These are phyloP conservation scores for Reticulitermes speratus DNA, from an alignment of 1,140 invertebrate genomes.

Conservation along the genomic window DNA sequence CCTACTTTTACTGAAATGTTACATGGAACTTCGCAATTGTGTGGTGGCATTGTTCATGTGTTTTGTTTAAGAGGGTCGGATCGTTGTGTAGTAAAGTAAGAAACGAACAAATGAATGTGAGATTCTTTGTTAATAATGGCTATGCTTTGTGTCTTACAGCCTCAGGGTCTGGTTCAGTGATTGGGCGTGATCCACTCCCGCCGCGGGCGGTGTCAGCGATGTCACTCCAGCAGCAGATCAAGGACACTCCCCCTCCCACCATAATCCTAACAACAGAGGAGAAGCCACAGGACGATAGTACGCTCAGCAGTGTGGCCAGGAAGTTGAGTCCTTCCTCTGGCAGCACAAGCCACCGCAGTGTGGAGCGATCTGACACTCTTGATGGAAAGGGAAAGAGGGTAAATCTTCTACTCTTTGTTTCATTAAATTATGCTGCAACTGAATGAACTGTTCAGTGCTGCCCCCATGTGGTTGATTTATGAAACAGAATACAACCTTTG, in stretches of 20 bases:
- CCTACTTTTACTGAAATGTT: no score
- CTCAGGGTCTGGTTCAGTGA: constrained; percentile 58
- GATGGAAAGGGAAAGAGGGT: constrained; percentile 22
- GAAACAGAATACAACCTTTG: no score
- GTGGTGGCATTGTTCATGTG: no score
- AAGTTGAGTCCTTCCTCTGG: background rate
- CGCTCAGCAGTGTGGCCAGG: background rate
- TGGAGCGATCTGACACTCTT: background rate
- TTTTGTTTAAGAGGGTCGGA: no score
- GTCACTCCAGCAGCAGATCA: constrained; percentile 48
- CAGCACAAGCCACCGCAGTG: background rate
- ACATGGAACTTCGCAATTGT: no score
- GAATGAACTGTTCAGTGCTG: no score
- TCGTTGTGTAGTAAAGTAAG: no score
- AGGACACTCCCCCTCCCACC: constrained; percentile 39
- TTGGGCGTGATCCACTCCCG: constrained; percentile 53
- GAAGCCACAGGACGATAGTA: constrained; percentile 30
- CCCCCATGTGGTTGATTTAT: no score
- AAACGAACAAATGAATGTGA: no score
- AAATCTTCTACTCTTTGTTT: background rate
- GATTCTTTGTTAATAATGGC: no score
- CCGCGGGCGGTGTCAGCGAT: constrained; percentile 49
- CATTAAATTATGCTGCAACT: no score
- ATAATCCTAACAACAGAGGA: constrained; percentile 26
- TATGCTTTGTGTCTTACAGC: constrained; percentile 45